Evolutionary conservation across 2,888 invertebrate genomes (phyloP).

Genomic region (Rhagophthalmus giganteus): DNA sequence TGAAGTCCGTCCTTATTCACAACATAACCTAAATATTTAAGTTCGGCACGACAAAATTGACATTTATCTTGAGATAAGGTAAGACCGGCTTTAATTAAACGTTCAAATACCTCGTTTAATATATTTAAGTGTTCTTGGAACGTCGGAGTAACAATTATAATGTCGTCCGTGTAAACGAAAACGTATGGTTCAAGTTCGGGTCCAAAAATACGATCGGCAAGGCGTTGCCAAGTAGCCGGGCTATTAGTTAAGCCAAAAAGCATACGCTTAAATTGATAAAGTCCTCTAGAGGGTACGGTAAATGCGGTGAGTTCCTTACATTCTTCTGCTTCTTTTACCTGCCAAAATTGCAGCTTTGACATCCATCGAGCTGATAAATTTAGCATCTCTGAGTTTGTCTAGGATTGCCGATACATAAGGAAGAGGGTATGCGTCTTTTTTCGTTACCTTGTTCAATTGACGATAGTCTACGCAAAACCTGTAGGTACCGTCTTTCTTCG

Average conservation of each 20-base stretch:
- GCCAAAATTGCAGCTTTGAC: neutral
- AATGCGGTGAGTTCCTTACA: too few relatives aligned
- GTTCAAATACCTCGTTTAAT: neutral
- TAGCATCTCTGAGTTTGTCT: neutral
- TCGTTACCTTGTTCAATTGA: neutral
- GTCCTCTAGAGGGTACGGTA: neutral
- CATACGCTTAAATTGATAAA: constrained; percentile 1
- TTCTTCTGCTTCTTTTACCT: neutral
- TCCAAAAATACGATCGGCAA: too few relatives aligned
- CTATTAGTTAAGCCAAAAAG: constrained; percentile 1
- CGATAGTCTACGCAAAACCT: neutral
- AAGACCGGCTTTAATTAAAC: neutral
- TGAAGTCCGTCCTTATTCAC: constrained; percentile 35
- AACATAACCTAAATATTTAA: constrained; percentile 36
- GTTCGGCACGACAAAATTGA: neutral
- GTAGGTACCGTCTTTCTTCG: constrained; percentile 1
- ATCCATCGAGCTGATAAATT: constrained; percentile 1
- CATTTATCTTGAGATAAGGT: constrained; percentile 2
- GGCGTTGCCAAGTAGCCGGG: constrained; percentile 4
- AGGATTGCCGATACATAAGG: constrained; percentile 1
- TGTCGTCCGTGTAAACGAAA: too few relatives aligned
- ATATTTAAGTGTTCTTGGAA: too few relatives aligned
- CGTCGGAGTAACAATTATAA: too few relatives aligned
- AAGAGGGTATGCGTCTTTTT: neutral
- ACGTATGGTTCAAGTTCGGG: constrained; percentile 1